Conservation (phyloP, 2,888 invertebrate species). For the Diachrysia chrysitis region DNA sequence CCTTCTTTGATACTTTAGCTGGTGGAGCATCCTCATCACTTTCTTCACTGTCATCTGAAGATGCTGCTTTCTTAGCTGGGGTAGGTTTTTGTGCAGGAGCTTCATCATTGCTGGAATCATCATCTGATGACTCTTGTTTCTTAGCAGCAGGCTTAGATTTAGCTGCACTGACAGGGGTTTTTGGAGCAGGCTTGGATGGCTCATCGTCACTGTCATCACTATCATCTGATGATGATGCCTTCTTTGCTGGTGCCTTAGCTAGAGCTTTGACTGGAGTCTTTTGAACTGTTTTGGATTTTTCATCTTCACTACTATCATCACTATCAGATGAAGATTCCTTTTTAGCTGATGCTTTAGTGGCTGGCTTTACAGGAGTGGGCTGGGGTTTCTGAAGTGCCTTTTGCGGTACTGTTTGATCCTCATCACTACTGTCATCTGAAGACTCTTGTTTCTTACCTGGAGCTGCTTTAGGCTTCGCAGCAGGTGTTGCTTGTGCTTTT, state of each 20-base stretch:
- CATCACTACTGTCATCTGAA: constrained; percentile 77
- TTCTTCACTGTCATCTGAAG: constrained; percentile 69
- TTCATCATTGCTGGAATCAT: constrained; percentile 67
- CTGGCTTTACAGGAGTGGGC: constrained; percentile 62
- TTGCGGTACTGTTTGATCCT: constrained; percentile 34
- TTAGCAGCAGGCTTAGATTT: constrained; percentile 53
- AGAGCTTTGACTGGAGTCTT: constrained; percentile 55
- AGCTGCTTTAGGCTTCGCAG: constrained; percentile 53
- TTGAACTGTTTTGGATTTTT: constrained; percentile 53
- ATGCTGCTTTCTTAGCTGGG: constrained; percentile 66
- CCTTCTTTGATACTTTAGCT: constrained; percentile 68
- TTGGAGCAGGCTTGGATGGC: constrained; percentile 62
- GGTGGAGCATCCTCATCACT: constrained; percentile 69
- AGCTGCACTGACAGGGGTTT: constrained; percentile 60
- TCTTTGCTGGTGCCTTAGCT: constrained; percentile 54
- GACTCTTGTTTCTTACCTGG: constrained; percentile 67
- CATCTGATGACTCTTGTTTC: constrained; percentile 58
- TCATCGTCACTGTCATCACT: constrained; percentile 79
- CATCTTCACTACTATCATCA: constrained; percentile 76
- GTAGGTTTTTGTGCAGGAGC: constrained; percentile 57
- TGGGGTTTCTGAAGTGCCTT: constrained; percentile 54
- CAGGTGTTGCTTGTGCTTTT: constrained; percentile 34
- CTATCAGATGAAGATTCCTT: constrained; percentile 69
- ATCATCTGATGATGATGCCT: constrained; percentile 75
- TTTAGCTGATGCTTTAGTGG: constrained; percentile 52